Conservation (phyloP, 2,797 vertebrate genomes). For the Notolabrus celidotus region DNA sequence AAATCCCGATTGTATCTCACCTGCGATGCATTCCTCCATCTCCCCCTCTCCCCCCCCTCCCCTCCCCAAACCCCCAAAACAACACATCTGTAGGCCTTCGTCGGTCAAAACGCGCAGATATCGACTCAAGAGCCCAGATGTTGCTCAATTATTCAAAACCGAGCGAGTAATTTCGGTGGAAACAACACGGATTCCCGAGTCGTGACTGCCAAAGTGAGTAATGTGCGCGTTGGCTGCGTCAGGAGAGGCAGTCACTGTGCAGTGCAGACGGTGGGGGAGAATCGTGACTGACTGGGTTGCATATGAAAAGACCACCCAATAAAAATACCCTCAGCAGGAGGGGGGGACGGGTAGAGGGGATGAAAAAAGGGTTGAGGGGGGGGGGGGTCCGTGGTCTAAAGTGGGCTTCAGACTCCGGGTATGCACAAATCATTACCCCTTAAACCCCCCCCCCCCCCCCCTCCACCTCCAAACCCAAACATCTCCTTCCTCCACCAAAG, state of each 20-base stretch:
- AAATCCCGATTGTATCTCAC: slow-evolving; percentile 49
- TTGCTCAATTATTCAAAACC: slow-evolving; percentile 91
- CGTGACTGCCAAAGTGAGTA: slow-evolving; percentile 99
- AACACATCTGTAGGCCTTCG: slow-evolving; percentile 64
- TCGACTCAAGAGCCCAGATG: slow-evolving; percentile 80
- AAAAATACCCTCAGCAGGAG: slow-evolving; percentile 34
- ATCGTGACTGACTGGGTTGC: slow-evolving; percentile 98
- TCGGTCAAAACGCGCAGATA: slow-evolving; percentile 83
- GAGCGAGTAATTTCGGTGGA: slow-evolving; percentile 90
- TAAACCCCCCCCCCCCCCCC: slow-evolving; percentile 13
- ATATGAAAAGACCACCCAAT: slow-evolving; percentile 83
- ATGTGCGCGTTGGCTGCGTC: slow-evolving; percentile 97
- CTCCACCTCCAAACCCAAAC: slow-evolving; percentile 28
- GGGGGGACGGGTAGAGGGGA: not conserved
- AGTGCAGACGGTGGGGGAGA: slow-evolving; percentile 94
- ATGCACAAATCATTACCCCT: slow-evolving; percentile 29
- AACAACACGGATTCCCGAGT: slow-evolving; percentile 95
- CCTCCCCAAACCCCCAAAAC: slow-evolving; percentile 63
- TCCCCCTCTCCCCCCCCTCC: slow-evolving; percentile 78
- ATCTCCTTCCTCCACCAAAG: slow-evolving; percentile 39
- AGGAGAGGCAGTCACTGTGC: slow-evolving; percentile 97
- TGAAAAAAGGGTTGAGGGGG: not conserved
- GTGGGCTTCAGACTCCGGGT: slow-evolving; percentile 28
- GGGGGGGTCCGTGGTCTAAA: slow-evolving; percentile 3
- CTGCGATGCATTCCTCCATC: slow-evolving; percentile 67